Evolutionary conservation across 2,888 invertebrate genomes (phyloP), one percentile per base, ranked within the genome.

Genomic region (Endotricha flammealis): DNA sequence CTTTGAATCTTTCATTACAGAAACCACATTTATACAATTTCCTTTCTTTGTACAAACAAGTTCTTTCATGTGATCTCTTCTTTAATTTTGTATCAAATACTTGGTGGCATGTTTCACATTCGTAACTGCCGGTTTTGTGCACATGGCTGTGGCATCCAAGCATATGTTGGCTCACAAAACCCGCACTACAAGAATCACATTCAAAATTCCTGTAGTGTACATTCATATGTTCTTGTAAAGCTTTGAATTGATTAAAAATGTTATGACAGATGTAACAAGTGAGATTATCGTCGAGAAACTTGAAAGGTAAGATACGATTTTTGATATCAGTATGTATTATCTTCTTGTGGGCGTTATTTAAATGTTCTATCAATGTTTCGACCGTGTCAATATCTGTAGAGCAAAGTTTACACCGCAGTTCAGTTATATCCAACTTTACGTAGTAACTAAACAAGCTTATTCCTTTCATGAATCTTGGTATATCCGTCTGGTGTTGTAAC

Each of bases 371-470:
- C 1, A 64, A 31, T 2, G 45, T 28, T 31, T 67, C 65, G 1
- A 64, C 12, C 1, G 44, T 50, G 0, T 54, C 41, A 0, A 60
- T 45, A 6, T 9, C 10, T 3, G 10, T 13, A 0, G 46, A 27
- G 32, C 68, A 67, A 6, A 64, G 29, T 6, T 32, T 46, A 32
- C 68, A 67, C 25, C 46, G 36, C 0, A 77, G 39, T 0, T 39
- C 43, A 0, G 79, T 74, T 3, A 78, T 68, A 22, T 80, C 79
- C 1, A 78, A 40, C 52, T 70, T 71, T 1, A 69, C 62, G 8
- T 62, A 47, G 23, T 56, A 66, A 9, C 46, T 34, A 2, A 46
- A 38, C 20, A 64, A 39, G 9, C 47, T 39, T 3, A 39, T 39
- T 7, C 55, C 51, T 29, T 53, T 52, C 57, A 68, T 63, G 16